A percentile compares a stretch with the other conserved stretches of the same genome.
These are phyloP conservation scores for Carlito syrichta DNA, from an alignment of 2,113 vertebrate genomes.

Conservation along the genomic window DNA sequence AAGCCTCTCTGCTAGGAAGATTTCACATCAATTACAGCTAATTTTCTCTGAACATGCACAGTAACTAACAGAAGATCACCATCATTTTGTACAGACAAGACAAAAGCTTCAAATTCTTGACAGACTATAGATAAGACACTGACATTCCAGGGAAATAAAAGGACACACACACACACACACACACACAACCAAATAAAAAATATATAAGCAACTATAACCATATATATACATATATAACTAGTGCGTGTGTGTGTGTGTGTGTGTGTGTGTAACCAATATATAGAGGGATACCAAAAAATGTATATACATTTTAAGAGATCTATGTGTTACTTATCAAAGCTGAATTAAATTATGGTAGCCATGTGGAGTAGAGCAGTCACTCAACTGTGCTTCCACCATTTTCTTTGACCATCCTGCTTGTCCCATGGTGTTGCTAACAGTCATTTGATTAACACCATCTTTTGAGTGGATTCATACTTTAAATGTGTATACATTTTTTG, in stretches of 20 bases:
- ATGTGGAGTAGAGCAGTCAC: too few species aligned
- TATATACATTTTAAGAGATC: too few species aligned
- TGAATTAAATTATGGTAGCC: too few species aligned
- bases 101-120: slow-evolving; percentile 43
- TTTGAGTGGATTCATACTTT: too few species aligned
- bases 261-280: too few species aligned
- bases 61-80: slow-evolving; percentile 19
- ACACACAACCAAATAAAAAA: not conserved
- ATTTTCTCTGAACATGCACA: slow-evolving; percentile 19
- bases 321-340: too few species aligned
- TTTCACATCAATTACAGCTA: not conserved
- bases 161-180: not conserved
- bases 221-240: not conserved
- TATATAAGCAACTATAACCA: not conserved
- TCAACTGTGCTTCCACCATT: too few species aligned
- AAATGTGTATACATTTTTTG: too few species aligned
- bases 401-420: too few species aligned
- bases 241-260: too few species aligned
- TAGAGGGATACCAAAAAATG: not conserved
- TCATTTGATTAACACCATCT: too few species aligned
- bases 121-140: slow-evolving; percentile 40
- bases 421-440: too few species aligned
- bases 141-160: slow-evolving; percentile 46
- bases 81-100: not conserved
- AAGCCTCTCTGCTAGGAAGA: not conserved